Conservation (phyloP, 2,888 invertebrate genomes). For the Xestia ashworthii region DNA sequence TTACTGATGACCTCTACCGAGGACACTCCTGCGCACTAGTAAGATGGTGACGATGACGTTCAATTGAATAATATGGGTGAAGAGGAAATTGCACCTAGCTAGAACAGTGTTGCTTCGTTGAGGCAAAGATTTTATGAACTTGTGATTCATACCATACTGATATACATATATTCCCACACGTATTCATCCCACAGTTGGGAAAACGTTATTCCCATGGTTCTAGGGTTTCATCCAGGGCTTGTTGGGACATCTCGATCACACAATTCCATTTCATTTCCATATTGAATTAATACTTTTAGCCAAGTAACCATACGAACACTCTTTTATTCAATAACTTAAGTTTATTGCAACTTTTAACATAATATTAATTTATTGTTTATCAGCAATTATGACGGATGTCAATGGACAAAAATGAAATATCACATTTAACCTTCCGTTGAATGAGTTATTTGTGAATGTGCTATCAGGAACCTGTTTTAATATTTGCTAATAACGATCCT, state of each 20-base stretch:
- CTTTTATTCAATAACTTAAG: background rate
- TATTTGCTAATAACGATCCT: conserved; percentile 48
- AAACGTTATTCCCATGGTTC: background rate
- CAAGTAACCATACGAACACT: background rate
- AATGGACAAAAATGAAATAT: conserved; percentile 17
- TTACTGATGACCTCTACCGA: background rate
- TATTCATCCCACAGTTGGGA: background rate
- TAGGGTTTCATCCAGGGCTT: background rate
- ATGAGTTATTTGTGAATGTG: conserved; percentile 20
- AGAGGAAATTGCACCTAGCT: background rate
- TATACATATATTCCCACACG: no score
- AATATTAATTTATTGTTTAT: conserved; percentile 16
- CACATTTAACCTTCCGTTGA: background rate
- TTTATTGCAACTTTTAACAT: background rate
- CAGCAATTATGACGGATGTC: conserved; percentile 10
- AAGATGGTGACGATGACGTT: background rate
- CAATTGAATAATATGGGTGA: conserved; percentile 24
- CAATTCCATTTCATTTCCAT: background rate
- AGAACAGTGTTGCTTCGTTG: background rate
- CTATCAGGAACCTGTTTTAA: conserved; percentile 41
- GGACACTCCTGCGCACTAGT: background rate
- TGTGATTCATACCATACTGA: background rate
- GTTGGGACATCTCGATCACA: background rate
- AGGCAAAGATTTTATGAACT: background rate
- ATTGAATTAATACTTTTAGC: background rate